Percentiles rank a stretch among this genome's conserved stretches.
Evolutionary conservation across 2,888 invertebrate species (phyloP).

Genomic region (Tyria jacobaeae): DNA sequence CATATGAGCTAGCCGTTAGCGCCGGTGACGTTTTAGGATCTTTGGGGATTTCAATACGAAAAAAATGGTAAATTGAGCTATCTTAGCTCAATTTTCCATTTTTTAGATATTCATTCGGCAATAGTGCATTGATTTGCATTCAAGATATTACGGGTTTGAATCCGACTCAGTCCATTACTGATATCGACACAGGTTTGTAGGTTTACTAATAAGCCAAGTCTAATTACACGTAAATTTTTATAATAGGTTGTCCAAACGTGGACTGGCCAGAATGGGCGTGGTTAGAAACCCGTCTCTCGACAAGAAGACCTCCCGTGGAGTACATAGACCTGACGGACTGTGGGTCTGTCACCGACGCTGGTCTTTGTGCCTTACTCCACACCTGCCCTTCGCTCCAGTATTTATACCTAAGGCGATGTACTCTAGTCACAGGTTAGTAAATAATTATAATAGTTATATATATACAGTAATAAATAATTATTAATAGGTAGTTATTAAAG

Average conservation of each 20-base stretch:
- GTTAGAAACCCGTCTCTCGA: constrained; percentile 86
- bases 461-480: too few relatives aligned
- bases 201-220: too few relatives aligned
- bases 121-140: not conserved
- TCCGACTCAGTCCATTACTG: not conserved
- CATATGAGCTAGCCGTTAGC: too few relatives aligned
- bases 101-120: too few relatives aligned
- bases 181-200: not conserved
- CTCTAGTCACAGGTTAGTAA: constrained; percentile 92
- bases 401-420: constrained; percentile 95
- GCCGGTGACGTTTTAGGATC: too few relatives aligned
- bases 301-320: constrained; percentile 91
- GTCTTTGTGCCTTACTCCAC: constrained; percentile 93
- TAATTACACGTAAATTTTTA: constrained; percentile 34
- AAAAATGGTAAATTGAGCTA: too few relatives aligned
- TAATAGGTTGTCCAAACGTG: constrained; percentile 91
- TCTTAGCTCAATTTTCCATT: too few relatives aligned
- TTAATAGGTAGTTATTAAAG: too few relatives aligned
- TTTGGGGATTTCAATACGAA: too few relatives aligned
- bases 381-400: constrained; percentile 95
- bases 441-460: too few relatives aligned
- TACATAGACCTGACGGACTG: constrained; percentile 97
- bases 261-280: constrained; percentile 92
- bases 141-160: not conserved
- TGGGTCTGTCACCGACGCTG: constrained; percentile 93